Percentiles rank a stretch among this genome's conserved stretches.
phyloP scores from a whole-genome alignment of 2,113 vertebrate genomes.

The Anguilla rostrata region DNA sequence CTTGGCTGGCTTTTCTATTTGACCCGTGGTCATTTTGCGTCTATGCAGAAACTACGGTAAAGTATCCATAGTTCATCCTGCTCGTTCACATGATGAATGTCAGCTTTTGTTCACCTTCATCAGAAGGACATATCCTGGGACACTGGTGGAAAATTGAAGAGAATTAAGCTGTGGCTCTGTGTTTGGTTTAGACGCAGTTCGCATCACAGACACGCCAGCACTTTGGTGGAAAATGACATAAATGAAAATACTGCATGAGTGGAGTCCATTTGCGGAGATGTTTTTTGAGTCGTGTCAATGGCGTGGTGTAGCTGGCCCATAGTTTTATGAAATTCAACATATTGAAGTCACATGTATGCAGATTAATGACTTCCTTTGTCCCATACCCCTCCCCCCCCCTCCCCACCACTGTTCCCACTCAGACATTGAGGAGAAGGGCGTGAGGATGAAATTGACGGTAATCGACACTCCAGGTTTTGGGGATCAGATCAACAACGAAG shows the following conservation, averaged over 20 bases:
- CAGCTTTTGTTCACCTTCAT: neutral
- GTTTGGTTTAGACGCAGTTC: neutral
- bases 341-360: neutral
- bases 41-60: neutral
- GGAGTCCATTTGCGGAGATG: neutral
- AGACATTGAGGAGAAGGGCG: slow-evolving; percentile 95
- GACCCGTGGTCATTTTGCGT: neutral
- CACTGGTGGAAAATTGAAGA: neutral
- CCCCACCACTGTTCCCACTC: neutral
- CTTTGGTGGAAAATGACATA: neutral
- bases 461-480: slow-evolving; percentile 96
- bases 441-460: slow-evolving; percentile 95
- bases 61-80: neutral
- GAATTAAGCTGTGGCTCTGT: neutral
- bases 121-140: neutral
- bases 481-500: slow-evolving; percentile 98
- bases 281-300: too few relatives aligned
- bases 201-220: neutral
- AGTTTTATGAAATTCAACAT: too few relatives aligned
- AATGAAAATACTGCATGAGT: neutral
- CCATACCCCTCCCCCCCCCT: too few relatives aligned
- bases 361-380: neutral
- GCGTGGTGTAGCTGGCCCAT: too few relatives aligned
- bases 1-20: neutral
- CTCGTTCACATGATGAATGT: neutral